Base-by-base conservation (phyloP, 2,113 vertebrate species). In the Coptodon rendalli region DNA sequence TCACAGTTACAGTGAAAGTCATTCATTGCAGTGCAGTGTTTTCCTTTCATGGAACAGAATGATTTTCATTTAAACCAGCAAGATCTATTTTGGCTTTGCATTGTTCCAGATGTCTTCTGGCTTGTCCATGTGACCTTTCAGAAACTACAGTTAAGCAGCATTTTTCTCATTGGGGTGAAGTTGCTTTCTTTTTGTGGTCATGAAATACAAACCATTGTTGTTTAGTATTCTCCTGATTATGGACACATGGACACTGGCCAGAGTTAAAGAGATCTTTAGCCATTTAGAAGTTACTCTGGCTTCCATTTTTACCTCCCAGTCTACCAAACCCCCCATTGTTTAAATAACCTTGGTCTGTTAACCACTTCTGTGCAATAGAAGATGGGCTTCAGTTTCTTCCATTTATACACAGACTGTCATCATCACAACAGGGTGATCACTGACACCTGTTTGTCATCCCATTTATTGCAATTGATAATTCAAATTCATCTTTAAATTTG, bases 161-260 rank as follows among this genome's bases (percentile, higher is more conserved):
- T 31, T 63, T 31, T 71, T 71, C 38, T 71, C 12, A 6, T 43
- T 24, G 38, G 66, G 3, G 66, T 16, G 66, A 40, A 43, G 38
- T 71, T 1, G 5, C 66, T 71, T 71, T 71, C 0, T 71, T 71
- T 0, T 71, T 43, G n/a, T 24, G n/a, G 66, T 0, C n/a, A 43
- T 9, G 66, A 43, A 16, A 71, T 43, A 24, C 38, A 71, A 71
- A 43, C 66, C 66, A 3, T 76, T 43, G 36, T 71, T 71, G 66
- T 71, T 71, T 40, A 71, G 66, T 43, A 12, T 71, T 71, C n/a
- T 71, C 38, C n/a, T 43, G 66, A 71, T 71, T 48, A 48, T 76
- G 24, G n/a, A 71, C 2, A 2, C 68, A 19, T 48, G 24, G 16
- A 50, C 43, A 48, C 6, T 45, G 12, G 66, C 14, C 68, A 19